Conservation (phyloP, 2,888 invertebrate species). For the Steromphala cineraria region DNA sequence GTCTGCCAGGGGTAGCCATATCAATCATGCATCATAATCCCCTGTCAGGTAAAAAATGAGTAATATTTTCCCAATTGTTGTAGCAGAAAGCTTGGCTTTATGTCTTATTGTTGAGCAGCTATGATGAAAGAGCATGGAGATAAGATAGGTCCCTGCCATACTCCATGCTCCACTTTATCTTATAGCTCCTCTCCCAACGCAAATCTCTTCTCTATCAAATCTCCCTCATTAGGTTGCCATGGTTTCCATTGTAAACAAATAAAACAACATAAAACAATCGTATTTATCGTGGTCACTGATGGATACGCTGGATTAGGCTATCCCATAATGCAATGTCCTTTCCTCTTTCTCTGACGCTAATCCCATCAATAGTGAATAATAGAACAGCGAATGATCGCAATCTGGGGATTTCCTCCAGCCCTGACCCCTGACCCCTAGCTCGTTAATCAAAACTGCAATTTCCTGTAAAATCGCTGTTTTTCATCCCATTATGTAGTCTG, state of each 20-base stretch:
- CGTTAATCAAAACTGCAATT: background rate
- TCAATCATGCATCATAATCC: too few relatives aligned
- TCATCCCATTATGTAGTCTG: background rate
- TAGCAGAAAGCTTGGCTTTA: background rate
- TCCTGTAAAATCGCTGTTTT: conserved; percentile 4
- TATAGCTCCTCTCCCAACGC: background rate
- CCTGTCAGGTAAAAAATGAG: background rate
- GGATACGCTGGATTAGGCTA: background rate
- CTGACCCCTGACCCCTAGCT: background rate
- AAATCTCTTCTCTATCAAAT: background rate
- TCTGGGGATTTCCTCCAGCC: conserved; percentile 4
- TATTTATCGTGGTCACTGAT: background rate
- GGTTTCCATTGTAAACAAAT: conserved; percentile 8
- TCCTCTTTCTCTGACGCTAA: conserved; percentile 3
- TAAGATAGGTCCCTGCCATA: background rate
- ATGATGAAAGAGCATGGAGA: background rate
- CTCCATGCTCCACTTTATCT: background rate
- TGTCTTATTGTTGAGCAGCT: background rate
- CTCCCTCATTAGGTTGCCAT: background rate
- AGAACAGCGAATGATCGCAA: background rate
- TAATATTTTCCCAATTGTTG: background rate
- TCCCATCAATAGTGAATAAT: background rate
- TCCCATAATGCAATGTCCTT: background rate
- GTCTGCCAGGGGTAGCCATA: too few relatives aligned
- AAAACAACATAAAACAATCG: background rate